Conservation (phyloP, 2,888 invertebrate genomes). For the Stictocephala bisonia region DNA sequence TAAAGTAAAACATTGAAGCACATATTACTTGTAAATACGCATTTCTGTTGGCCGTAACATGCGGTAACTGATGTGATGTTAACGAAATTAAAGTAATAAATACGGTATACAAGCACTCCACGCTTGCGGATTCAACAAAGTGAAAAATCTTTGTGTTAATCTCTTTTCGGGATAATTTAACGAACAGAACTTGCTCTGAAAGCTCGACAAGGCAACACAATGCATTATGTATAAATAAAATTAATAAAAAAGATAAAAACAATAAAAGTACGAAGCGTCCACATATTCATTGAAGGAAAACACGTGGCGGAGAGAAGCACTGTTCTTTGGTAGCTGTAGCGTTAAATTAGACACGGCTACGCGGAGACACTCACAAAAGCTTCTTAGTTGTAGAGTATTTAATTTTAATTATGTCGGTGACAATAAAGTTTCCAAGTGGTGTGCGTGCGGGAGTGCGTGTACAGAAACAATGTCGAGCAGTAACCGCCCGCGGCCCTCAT, state of each 20-base stretch:
- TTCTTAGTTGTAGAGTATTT: conserved; percentile 18
- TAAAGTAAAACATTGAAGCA: too few relatives aligned
- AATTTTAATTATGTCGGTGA: conserved; percentile 38
- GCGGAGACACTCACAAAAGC: conserved; percentile 5
- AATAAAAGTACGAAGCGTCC: conserved; percentile 10
- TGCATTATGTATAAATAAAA: conserved; percentile 12
- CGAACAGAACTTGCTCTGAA: not conserved
- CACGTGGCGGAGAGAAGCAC: conserved; percentile 5
- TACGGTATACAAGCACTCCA: too few relatives aligned
- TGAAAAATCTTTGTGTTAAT: not conserved
- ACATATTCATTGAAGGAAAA: conserved; percentile 24
- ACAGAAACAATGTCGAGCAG: conserved; percentile 31
- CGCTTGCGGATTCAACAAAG: not conserved
- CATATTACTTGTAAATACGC: too few relatives aligned
- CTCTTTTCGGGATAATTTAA: not conserved
- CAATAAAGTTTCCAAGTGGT: conserved; percentile 11
- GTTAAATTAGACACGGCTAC: conserved; percentile 25
- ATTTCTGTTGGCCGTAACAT: too few relatives aligned
- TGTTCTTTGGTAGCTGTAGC: conserved; percentile 24
- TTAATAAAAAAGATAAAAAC: conserved; percentile 24
- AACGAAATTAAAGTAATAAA: too few relatives aligned
- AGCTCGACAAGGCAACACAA: not conserved
- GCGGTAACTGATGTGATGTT: too few relatives aligned
- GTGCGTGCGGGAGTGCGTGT: not conserved
- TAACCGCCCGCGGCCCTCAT: not conserved